A percentile compares a stretch with the other conserved stretches of the same genome.
Evolutionary conservation across 2,113 vertebrate genomes (phyloP).

Genomic region (Scatophagus argus): DNA sequence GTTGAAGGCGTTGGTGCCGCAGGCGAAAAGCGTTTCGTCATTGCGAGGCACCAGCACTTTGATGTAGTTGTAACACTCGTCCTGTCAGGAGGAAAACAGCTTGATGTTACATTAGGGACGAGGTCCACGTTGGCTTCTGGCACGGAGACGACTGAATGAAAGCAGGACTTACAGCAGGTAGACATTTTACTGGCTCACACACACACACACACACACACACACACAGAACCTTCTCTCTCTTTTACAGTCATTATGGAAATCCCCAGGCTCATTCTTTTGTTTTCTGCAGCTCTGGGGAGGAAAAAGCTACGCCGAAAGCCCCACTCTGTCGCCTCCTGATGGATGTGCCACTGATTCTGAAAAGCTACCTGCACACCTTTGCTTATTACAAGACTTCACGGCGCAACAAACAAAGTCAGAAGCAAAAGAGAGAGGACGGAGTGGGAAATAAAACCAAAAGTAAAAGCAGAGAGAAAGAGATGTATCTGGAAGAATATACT

Average conservation of each 20-base stretch:
- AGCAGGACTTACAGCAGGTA: constrained; percentile 17
- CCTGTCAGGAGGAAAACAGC: constrained; percentile 79
- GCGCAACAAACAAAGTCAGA: constrained; percentile 11
- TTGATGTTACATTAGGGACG: constrained; percentile 36
- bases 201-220: background rate
- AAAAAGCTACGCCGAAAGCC: background rate
- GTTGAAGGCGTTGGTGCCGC: constrained; percentile 95
- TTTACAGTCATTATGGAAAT: constrained; percentile 49
- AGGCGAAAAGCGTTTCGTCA: constrained; percentile 90
- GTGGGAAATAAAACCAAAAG: constrained; percentile 10
- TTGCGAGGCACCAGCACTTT: constrained; percentile 92
- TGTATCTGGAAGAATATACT: constrained; percentile 66
- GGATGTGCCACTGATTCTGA: constrained; percentile 47
- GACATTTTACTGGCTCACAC: constrained; percentile 5
- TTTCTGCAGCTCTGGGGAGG: constrained; percentile 34
- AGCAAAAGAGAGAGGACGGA: background rate
- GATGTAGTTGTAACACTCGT: constrained; percentile 96
- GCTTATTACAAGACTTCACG: constrained; percentile 29
- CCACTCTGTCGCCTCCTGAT: constrained; percentile 8
- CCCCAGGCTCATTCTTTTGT: constrained; percentile 9
- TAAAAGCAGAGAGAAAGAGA: background rate
- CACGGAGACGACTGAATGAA: constrained; percentile 7
- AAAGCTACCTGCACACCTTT: constrained; percentile 42
- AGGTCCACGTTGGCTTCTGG: background rate
- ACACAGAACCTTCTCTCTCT: background rate